Conservation (phyloP, 1,140 invertebrate species). For the Ylistrum balloti region DNA sequence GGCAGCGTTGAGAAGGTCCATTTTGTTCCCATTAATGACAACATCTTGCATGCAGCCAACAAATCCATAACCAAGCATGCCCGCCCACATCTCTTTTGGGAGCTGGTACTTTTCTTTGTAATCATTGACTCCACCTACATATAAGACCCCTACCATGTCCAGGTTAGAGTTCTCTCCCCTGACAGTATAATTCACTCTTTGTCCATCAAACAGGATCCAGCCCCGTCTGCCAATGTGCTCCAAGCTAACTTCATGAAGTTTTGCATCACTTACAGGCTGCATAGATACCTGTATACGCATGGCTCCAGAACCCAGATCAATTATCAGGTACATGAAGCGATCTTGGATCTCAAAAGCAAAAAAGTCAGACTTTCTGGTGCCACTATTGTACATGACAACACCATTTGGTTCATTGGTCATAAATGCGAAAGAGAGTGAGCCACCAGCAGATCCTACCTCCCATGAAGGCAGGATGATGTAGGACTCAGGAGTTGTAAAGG, state of each 20-base stretch:
- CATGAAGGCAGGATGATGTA: constrained; percentile 91
- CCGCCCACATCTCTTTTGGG: constrained; percentile 95
- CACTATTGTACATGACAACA: constrained; percentile 93
- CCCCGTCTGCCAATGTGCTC: constrained; percentile 87
- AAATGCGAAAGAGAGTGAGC: constrained; percentile 92
- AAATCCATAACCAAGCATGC: constrained; percentile 93
- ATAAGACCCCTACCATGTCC: constrained; percentile 92
- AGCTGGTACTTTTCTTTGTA: constrained; percentile 84
- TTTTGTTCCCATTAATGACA: constrained; percentile 94
- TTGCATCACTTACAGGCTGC: constrained; percentile 90
- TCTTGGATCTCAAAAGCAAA: constrained; percentile 97
- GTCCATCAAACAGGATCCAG: constrained; percentile 93
- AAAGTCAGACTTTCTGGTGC: constrained; percentile 88
- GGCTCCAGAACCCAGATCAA: constrained; percentile 95
- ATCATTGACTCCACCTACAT: constrained; percentile 88
- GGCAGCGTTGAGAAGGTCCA: constrained; percentile 95
- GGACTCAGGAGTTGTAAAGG: constrained; percentile 94
- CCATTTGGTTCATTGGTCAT: constrained; percentile 97
- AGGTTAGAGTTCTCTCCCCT: constrained; percentile 86
- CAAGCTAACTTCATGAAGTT: constrained; percentile 94
- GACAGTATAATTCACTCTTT: constrained; percentile 94
- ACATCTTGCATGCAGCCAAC: constrained; percentile 97
- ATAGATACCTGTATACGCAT: constrained; percentile 86
- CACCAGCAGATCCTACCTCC: constrained; percentile 93
- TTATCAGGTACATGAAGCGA: constrained; percentile 94